Evolutionary conservation across 2,113 vertebrate species (phyloP).

Genomic region (Onychostoma macrolepis): DNA sequence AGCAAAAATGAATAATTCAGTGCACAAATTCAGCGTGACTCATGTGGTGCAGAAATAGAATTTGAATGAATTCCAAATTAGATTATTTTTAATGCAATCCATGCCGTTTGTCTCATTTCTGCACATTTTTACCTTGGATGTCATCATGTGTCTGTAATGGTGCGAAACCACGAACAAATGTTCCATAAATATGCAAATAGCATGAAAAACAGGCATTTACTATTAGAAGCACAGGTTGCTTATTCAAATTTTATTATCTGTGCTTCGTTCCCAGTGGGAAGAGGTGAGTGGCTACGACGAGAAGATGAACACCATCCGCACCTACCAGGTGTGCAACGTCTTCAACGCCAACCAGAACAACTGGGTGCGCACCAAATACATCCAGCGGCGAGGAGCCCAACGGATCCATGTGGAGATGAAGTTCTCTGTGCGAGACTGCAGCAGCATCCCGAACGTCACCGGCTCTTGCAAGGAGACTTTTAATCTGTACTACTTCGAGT

Average conservation of each 20-base stretch:
- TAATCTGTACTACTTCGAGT: conserved; percentile 94
- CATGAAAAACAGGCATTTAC: conserved; percentile 5
- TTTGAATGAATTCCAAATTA: conserved; percentile 46
- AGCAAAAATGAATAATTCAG: conserved; percentile 39
- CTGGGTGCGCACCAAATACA: conserved; percentile 94
- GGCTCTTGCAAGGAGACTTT: conserved; percentile 98
- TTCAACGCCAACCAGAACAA: conserved; percentile 95
- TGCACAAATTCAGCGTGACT: conserved; percentile 38
- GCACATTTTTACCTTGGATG: background rate
- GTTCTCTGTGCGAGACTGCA: conserved; percentile 95
- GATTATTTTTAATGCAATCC: conserved; percentile 8
- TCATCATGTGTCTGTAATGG: conserved; percentile 4
- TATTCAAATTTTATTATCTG: conserved; percentile 36
- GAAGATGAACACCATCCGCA: conserved; percentile 97
- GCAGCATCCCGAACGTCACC: conserved; percentile 93
- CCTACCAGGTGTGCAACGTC: conserved; percentile 97
- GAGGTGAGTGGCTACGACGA: conserved; percentile 97
- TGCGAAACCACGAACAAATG: background rate
- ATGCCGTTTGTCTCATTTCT: background rate
- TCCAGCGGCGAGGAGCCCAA: conserved; percentile 86
- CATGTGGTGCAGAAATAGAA: conserved; percentile 45
- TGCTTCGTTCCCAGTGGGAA: conserved; percentile 83
- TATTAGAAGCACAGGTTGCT: background rate
- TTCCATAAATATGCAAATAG: background rate
- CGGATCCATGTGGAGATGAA: conserved; percentile 98